Base-by-base conservation (phyloP, 2,888 invertebrate species). In the Anarsia innoxiella region DNA sequence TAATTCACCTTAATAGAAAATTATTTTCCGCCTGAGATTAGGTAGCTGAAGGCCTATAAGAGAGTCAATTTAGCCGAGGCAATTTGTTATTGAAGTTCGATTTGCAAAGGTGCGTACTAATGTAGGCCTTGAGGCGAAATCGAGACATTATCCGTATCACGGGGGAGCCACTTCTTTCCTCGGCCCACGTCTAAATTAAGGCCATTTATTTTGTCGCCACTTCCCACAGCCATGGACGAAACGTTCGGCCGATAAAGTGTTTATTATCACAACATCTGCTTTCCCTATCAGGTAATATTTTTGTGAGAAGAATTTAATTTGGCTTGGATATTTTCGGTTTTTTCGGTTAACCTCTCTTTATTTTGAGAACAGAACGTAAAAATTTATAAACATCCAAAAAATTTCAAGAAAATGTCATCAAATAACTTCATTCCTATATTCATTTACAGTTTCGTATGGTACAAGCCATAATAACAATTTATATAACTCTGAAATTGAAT, bases 161-260 rank as follows among this genome's bases (percentile, higher is more conserved):
- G 45, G 43, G 51, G 52, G 47, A 48, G 48, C 41, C 48, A 43
- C 52, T 56, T 56, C 57, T 49, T 58, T 58, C 42, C 48, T 37
- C 34, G 45, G 44, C 43, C 48, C 49, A 54, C 55, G 54, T 60
- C 58, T 61, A 63, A 61, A 64, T 64, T 61, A 64, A 61, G 53
- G 53, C 56, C 53, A 60, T 63, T 63, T 53, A 58, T 62, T 64
- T 54, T 51, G 57, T 55, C 55, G 52, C 59, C 55, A 49, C 55
- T 53, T 42, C 44, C 48, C 42, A 37, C 33, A 37, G 40, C 33
- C 35, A 40, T 44, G 49, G 48, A 39, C 46, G 45, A 39, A 49
- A 46, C 50, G 48, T 46, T 48, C 44, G 40, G 45, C 41, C 49
- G 49, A 56, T 55, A 56, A 55, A 49, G 48, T 49, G 53, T 51